Base-by-base conservation (phyloP, 2,113 vertebrate genomes). In the Telmatochromis sp. region DNA sequence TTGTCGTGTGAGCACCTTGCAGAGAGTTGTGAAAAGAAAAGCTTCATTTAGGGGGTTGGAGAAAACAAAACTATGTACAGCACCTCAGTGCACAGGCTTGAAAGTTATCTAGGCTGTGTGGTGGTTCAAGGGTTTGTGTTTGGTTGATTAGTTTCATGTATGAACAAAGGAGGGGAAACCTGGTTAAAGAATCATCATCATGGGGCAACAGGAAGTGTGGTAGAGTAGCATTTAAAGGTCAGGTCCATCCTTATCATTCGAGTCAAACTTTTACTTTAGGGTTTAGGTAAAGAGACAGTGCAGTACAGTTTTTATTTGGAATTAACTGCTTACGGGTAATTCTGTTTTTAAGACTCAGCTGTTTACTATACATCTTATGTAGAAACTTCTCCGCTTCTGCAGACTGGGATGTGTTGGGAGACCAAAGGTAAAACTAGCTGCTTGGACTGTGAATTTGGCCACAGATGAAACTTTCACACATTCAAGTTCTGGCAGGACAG, bases 1-100 rank as follows among this genome's bases (percentile, higher is more conserved):
- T 50, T 26, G 68, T 90, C 90, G 91, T 79, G 86, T 85, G 91
- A 91, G 37, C 37, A 68, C 42, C 82, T 65, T 87, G 23, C 35
- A 79, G 45, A 68, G 31, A 57, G 53, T 5, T 54, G 65, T 15
- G 23, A 78, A 53, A 82, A 13, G 26, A 14, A 11, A 7, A 17
- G 23, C n/a, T 4, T 63, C 2, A 3, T 28, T 7, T 13, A 83
- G 15, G 33, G 28, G 3, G 28, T 60, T 33, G 58, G 58, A 60
- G 58, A 65, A 60, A 60, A 57, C 13, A 60, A 60, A 60, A 68
- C 47, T 9, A 17, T 26, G 14, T 73, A 19, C 9, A 51, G 45
- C 26, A 33, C 10, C 17, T 51, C 73, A 51, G 73, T 31, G 40
- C 40, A 47, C 21, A 73, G 15, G 45, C 9, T 50, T 51, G 4